Evolutionary conservation across 2,113 vertebrate genomes (phyloP).

Genomic region (Archocentrus centrarchus): DNA sequence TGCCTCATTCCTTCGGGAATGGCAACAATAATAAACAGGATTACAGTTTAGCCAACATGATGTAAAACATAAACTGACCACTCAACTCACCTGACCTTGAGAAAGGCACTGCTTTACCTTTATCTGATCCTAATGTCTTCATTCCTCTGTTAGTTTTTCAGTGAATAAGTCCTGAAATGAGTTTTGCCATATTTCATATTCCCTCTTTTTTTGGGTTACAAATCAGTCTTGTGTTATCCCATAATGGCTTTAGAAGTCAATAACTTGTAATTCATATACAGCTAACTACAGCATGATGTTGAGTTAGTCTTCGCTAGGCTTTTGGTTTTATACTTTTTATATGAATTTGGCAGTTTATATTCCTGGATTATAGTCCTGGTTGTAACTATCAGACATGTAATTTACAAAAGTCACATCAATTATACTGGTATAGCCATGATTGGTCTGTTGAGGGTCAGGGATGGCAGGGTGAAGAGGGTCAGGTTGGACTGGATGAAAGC

Average conservation of each 20-base stretch:
- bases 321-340: neutral
- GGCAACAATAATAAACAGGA: neutral
- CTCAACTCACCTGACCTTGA: neutral
- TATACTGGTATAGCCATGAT: too few relatives aligned
- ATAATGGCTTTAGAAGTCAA: neutral
- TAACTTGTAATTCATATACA: neutral
- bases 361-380: neutral
- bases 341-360: neutral
- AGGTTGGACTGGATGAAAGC: neutral
- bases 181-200: neutral
- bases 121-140: neutral
- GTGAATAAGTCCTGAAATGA: neutral
- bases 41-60: neutral
- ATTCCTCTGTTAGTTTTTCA: neutral
- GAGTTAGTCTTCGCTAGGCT: neutral
- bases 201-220: neutral
- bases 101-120: neutral
- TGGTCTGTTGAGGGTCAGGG: neutral
- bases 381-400: neutral
- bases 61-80: neutral
- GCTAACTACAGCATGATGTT: neutral
- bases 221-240: neutral
- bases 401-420: neutral
- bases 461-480: rapidly evolving
- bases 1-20: neutral